Evolutionary conservation across 2,797 vertebrate genomes (phyloP), one percentile per base, ranked within the genome.

Genomic region (Mus minutoides): DNA sequence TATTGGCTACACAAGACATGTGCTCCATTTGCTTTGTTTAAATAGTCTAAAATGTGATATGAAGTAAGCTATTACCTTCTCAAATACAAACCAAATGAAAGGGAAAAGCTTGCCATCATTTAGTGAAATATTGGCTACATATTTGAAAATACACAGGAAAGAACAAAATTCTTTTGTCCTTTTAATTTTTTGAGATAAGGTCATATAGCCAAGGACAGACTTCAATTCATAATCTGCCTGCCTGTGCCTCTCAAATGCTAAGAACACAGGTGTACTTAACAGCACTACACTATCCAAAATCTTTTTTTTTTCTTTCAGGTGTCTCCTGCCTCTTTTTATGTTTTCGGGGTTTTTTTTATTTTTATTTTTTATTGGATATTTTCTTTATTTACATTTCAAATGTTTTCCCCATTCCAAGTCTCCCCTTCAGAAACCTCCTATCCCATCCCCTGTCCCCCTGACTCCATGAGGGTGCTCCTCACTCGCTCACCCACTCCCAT

Each of bases 11-110:
- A 91, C 0, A 75, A 9, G 34, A 94, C 49, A 80, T 16, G 75
- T 75, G 58, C 79, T 95, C 34, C 54, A 1, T 64, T 88, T 73
- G 34, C 26, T 40, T 69, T 79, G 52, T 54, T 56, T 69, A 40
- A 34, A 85, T 31, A 60, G 40, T 21, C 58, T 62, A 86, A 94
- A 75, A 93, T 62, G 34, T 19, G 91, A n/a, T 92, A 73, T 94
- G 62, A 93, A 85, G 58, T 54, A n/a, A 34, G 26, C 43, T 60
- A 89, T 37, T 83, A 26, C 14, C 17, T 82, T 75, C 88, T 88
- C 24, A 54, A 94, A 77, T 75, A 92, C 26, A 83, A 82, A 90
- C 7, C n/a, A 90, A 60, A 24, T 71, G 40, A 91, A 22, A 75
- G 34, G 8, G 29, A 13, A 78, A 37, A 43, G 17, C 54, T 52